Conservation (phyloP, 2,113 vertebrate genomes). For the Microtus richardsoni region DNA sequence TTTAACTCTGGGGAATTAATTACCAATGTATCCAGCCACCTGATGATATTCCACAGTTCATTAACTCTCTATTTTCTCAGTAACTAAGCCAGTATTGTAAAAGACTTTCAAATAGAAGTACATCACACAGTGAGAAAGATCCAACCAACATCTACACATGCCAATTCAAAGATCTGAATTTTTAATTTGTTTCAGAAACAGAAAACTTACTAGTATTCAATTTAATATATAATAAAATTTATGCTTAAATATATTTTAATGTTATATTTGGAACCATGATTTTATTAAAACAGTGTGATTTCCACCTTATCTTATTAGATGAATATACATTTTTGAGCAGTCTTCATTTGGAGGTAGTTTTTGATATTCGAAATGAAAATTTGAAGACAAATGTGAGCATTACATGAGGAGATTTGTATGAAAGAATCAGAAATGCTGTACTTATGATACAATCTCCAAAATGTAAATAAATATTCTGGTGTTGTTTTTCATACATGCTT, state of each 20-base stretch:
- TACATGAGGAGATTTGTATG: background rate
- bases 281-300: background rate
- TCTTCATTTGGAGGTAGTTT: background rate
- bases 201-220: background rate
- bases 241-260: background rate
- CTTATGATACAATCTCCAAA: background rate
- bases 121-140: background rate
- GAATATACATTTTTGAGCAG: background rate
- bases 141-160: background rate
- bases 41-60: background rate
- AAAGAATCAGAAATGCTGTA: background rate
- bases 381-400: background rate
- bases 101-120: background rate
- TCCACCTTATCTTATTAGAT: background rate
- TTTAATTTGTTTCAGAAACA: background rate
- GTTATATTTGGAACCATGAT: background rate
- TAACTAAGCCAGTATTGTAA: background rate
- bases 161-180: background rate
- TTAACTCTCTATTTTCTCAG: background rate
- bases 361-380: background rate
- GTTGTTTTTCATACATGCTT: background rate
- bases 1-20: background rate
- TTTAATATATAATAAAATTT: background rate
- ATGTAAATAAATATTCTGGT: background rate
- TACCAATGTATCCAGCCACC: background rate